Evolutionary conservation across 2,113 vertebrate species (phyloP), one percentile per base, ranked within the genome.

Genomic region (Gavialis gangeticus): DNA sequence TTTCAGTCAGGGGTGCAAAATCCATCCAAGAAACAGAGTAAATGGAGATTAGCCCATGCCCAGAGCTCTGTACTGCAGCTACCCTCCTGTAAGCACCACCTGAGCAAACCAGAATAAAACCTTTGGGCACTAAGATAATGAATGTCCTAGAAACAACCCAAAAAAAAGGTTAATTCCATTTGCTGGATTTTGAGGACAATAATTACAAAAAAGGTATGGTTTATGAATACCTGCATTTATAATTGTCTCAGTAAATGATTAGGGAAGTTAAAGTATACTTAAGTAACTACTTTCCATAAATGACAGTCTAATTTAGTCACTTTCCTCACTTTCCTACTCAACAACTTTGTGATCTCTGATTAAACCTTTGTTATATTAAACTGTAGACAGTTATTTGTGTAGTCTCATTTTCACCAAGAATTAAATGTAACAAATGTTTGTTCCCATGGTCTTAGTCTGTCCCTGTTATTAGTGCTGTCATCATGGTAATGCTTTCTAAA

Each of bases 201-300:
- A 67, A 89, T 88, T 91, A 22, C 22, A 94, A 84, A 2, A 83
- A 34, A 4, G 34, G 85, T 69, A 10, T 91, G 75, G 21, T 69
- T 79, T 84, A 3, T 85, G 25, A 89, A 91, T 79, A 89, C 86
- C 94, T 93, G n/a, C 55, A 89, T 83, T 87, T 90, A 22, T 25
- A 91, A 95, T 46, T 55, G 2, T 6, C 57, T 89, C 83, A 3
- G 37, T 63, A 78, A 82, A 58, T 81, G 63, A 86, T 84, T 92
- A 89, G 1, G 17, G 7, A 77, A 84, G 17, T 46, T 92, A 93
- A 89, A 84, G 71, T 18, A 67, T n/a, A 22, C 22, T 84, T 92
- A 24, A 93, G 25, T 28, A 85, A 73, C 24, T 21, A 16, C 1
- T 81, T 95, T 90, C 83, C 73, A 37, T 84, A 30, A 89, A 37